Evolutionary conservation across 37 sponge, comb jelly and placozoan species (phyloP), one percentile per base, ranked within the genome.

Genomic region (Beroe ovata): DNA sequence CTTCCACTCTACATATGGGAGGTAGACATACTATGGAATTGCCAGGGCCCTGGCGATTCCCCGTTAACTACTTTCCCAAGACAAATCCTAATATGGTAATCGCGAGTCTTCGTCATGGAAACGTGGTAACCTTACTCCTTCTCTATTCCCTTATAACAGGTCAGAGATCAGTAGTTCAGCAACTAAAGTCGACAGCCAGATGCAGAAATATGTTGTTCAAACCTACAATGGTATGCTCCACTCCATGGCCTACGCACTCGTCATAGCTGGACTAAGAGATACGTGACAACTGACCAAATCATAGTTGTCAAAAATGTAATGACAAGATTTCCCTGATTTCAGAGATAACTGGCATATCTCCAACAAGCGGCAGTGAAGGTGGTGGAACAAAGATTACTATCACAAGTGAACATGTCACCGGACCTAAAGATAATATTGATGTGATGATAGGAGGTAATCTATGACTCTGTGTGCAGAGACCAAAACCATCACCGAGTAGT

Each of bases 181-280:
- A 1, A 77, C 19, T 54, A 39, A 23, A 77, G 84, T 77, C 2
- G 84, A 77, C 47, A 22, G 29, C 18, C 47, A 77, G 19, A 77
- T 77, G 84, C 84, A 77, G 84, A 39, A 42, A 42, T 77, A 77
- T 41, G 41, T 21, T 19, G 16, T 77, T 42, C 84, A 77, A 35
- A 77, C 84, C n/a, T 77, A 77, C 84, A 77, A 77, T 40, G 84
- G 71, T 69, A n/a, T 58, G 59, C 16, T n/a, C n/a, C n/a, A n/a
- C n/a, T n/a, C n/a, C n/a, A n/a, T n/a, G n/a, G n/a, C n/a, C n/a
- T n/a, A n/a, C n/a, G n/a, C n/a, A n/a, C n/a, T n/a, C n/a, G n/a
- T n/a, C n/a, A n/a, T n/a, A n/a, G n/a, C n/a, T n/a, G n/a, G n/a
- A n/a, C n/a, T n/a, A n/a, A n/a, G 54, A 47, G 54, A 16, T 47